Conservation (phyloP, 2,888 invertebrate genomes). For the Chymomyza caudatula region DNA sequence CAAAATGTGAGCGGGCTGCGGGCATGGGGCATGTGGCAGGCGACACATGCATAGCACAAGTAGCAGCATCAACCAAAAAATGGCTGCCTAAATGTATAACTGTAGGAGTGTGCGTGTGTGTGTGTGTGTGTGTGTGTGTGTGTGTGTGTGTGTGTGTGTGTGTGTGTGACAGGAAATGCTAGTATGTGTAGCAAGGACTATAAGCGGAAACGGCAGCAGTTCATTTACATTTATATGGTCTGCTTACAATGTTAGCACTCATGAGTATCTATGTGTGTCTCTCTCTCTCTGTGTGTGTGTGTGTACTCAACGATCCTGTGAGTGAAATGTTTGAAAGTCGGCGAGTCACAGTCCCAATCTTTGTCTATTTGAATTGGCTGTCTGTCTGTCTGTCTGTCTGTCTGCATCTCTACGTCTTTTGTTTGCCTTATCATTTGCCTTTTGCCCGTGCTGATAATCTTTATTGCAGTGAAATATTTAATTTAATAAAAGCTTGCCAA, state of each 20-base stretch:
- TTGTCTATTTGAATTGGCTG: constrained; percentile 37
- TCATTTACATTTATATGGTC: constrained; percentile 73
- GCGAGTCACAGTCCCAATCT: constrained; percentile 50
- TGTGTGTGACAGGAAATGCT: constrained; percentile 55
- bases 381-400: constrained; percentile 39
- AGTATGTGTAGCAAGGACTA: constrained; percentile 55
- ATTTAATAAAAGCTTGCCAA: constrained; percentile 63
- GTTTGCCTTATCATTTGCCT: constrained; percentile 57
- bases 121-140: constrained; percentile 26
- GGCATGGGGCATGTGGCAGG: no score
- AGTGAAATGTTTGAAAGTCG: constrained; percentile 49
- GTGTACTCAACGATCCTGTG: background rate
- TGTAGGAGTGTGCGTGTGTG: background rate
- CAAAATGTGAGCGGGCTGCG: no score
- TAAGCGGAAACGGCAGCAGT: constrained; percentile 70
- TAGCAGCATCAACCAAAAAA: constrained; percentile 61
- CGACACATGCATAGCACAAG: constrained; percentile 37
- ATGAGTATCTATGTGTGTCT: constrained; percentile 45
- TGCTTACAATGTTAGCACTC: constrained; percentile 72
- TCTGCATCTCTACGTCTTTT: constrained; percentile 3
- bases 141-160: constrained; percentile 13
- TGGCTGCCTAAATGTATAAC: constrained; percentile 55
- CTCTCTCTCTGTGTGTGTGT: background rate
- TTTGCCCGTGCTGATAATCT: constrained; percentile 67
- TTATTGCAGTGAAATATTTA: constrained; percentile 69